A percentile compares a stretch with the other conserved stretches of the same genome.
Evolutionary conservation across 2,797 vertebrate species (phyloP).

Genomic region (Crocodylus rhombifer): DNA sequence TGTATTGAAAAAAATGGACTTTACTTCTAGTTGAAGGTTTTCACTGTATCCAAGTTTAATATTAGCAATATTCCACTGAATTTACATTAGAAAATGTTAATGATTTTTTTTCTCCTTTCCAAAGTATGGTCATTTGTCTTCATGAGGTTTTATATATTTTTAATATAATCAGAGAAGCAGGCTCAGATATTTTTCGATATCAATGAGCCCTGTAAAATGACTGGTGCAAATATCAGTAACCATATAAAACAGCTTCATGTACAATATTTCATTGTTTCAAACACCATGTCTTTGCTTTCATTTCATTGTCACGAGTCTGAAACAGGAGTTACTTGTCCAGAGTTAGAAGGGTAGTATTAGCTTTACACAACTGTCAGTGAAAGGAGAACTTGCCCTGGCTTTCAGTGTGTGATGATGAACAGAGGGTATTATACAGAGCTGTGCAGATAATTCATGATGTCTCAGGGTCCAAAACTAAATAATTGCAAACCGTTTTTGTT

Average conservation of each 20-base stretch:
- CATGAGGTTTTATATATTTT: background rate
- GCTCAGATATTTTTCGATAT: background rate
- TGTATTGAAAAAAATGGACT: background rate
- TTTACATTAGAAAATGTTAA: background rate
- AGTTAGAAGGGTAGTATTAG: background rate
- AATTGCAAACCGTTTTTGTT: too few species aligned
- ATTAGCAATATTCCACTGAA: background rate
- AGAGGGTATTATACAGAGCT: too few species aligned
- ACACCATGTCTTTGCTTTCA: background rate
- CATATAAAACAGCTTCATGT: background rate
- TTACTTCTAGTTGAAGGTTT: background rate
- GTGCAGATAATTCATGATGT: background rate
- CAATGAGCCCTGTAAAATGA: background rate
- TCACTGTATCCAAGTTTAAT: background rate
- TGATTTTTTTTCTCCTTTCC: background rate
- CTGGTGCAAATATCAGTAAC: background rate
- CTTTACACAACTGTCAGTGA: background rate
- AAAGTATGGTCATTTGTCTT: background rate
- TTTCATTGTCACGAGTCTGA: background rate
- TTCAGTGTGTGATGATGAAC: background rate
- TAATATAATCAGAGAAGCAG: background rate
- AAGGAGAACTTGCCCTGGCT: background rate
- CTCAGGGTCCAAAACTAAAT: accelerated
- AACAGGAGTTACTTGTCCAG: background rate
- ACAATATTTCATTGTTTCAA: accelerated